Conservation (phyloP, 2,797 vertebrate species). For the Argya squamiceps region DNA sequence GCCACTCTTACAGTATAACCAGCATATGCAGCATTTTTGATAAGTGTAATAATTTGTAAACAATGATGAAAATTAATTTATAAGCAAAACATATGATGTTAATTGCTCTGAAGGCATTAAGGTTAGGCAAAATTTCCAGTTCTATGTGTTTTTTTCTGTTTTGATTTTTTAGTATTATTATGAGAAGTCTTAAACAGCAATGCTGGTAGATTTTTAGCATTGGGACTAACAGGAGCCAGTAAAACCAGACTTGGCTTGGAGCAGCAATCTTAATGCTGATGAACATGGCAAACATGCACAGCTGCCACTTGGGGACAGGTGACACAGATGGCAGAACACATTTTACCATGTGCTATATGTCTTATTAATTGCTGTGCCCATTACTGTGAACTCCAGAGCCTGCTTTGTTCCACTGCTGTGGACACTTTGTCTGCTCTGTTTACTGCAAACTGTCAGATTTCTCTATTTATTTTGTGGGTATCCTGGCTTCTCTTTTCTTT, state of each 20-base stretch:
- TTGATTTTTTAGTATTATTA: neutral
- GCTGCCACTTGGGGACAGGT: neutral
- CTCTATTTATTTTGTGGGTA: neutral
- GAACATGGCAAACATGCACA: neutral
- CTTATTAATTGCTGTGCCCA: conserved; percentile 36
- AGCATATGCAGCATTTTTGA: neutral
- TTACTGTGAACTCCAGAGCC: neutral
- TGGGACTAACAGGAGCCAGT: neutral
- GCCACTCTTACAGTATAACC: neutral
- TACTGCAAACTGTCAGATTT: neutral
- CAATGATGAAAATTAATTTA: neutral
- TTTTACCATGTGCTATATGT: conserved; percentile 54
- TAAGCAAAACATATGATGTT: neutral
- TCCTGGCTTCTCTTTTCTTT: neutral
- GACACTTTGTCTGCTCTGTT: neutral
- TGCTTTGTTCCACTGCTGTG: neutral
- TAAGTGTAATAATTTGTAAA: neutral
- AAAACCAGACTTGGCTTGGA: neutral
- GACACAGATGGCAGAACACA: conserved; percentile 41
- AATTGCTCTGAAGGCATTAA: neutral
- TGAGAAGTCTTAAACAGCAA: neutral
- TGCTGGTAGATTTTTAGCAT: neutral
- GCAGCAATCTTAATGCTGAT: neutral
- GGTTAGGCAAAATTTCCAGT: neutral
- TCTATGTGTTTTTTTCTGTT: neutral